phyloP scores from a whole-genome alignment of 37 sponge, comb jelly and placozoan species.

The Amphimedon queenslandica region DNA sequence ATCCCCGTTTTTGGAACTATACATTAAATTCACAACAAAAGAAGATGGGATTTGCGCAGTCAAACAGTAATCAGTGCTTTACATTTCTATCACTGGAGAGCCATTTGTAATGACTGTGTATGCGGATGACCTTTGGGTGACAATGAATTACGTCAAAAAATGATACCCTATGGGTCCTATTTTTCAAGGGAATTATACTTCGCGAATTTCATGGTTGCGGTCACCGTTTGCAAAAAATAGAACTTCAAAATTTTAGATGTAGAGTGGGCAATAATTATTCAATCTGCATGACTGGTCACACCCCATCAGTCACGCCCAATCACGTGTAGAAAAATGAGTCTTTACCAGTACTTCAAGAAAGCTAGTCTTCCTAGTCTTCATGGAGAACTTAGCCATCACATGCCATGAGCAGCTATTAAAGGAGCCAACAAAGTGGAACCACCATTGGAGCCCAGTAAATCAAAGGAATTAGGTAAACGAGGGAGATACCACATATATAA shows the following conservation, averaged over 20 bases:
- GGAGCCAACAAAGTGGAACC: conserved; percentile 10
- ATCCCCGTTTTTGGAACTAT: too few species aligned
- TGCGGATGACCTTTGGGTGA: too few species aligned
- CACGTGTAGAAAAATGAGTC: neutral
- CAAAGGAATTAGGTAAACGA: conserved; percentile 3
- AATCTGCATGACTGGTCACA: too few species aligned
- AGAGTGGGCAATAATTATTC: too few species aligned
- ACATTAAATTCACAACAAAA: too few species aligned
- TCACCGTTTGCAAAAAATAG: neutral
- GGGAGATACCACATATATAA: conserved; percentile 1
- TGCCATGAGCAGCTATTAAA: conserved; percentile 5
- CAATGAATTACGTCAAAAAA: too few species aligned
- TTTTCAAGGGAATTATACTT: neutral
- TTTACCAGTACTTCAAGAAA: conserved; percentile 7
- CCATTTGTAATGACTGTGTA: too few species aligned
- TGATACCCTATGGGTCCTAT: neutral
- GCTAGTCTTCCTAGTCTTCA: conserved; percentile 1
- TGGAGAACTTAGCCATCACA: neutral
- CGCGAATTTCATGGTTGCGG: neutral
- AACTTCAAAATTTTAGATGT: too few species aligned
- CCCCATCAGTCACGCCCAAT: too few species aligned
- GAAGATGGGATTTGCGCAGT: too few species aligned
- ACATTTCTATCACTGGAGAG: too few species aligned
- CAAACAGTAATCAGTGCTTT: too few species aligned
- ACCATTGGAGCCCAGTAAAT: neutral